phyloP scores from a whole-genome alignment of 2,888 invertebrate genomes.

The Synergus laeviventris region DNA sequence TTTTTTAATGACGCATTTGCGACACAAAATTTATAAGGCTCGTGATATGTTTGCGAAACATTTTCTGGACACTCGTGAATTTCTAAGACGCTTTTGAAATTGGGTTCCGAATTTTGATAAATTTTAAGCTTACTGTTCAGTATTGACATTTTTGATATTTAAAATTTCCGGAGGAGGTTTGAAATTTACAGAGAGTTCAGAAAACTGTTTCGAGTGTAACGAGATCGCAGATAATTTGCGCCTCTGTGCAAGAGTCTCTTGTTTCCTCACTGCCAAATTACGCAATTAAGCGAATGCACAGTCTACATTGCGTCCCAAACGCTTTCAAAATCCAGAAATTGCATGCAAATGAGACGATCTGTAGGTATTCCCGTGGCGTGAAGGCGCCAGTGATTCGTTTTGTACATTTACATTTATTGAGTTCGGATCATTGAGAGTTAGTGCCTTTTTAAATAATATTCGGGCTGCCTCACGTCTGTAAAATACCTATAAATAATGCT shows the following conservation, averaged over 20 bases:
- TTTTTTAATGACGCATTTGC: constrained; percentile 2
- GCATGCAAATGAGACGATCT: constrained; percentile 36
- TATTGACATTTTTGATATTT: constrained; percentile 11
- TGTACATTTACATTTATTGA: constrained; percentile 62
- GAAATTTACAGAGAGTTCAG: not conserved
- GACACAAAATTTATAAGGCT: not conserved
- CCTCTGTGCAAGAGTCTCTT: constrained; percentile 1
- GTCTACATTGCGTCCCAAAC: constrained; percentile 8
- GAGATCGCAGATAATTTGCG: constrained; percentile 13
- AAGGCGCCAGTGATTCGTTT: constrained; percentile 52
- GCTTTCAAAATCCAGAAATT: not conserved
- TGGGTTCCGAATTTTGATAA: constrained; percentile 22
- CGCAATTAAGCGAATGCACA: constrained; percentile 34
- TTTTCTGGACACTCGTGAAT: constrained; percentile 1
- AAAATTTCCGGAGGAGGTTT: not conserved
- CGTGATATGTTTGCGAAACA: constrained; percentile 19
- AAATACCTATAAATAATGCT: constrained; percentile 56
- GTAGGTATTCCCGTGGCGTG: constrained; percentile 39
- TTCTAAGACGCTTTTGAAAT: not conserved
- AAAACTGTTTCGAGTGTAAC: constrained; percentile 1
- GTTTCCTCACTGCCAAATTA: constrained; percentile 45
- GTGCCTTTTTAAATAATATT: constrained; percentile 65
- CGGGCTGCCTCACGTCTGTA: constrained; percentile 55
- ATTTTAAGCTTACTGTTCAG: not conserved
- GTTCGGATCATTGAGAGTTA: constrained; percentile 61